phyloP scores from a whole-genome alignment of 2,797 vertebrate genomes.

The Potorous gilbertii region DNA sequence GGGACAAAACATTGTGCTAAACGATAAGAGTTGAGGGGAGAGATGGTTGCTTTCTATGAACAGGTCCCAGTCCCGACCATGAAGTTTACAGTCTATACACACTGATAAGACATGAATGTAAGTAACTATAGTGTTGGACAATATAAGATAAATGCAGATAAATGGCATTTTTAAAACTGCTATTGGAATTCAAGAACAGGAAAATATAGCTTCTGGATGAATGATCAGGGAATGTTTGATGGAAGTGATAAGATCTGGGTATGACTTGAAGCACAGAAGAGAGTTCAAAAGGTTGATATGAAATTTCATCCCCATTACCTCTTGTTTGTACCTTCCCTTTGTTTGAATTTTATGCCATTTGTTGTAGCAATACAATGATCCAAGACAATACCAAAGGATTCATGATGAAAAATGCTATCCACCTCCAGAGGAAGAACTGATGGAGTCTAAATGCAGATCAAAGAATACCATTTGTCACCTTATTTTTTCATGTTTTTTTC shows the following conservation, averaged over 20 bases:
- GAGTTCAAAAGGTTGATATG: background rate
- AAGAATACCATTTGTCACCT: background rate
- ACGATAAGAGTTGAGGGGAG: background rate
- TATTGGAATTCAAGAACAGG: background rate
- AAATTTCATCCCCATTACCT: background rate
- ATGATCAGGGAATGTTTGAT: background rate
- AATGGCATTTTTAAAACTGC: background rate
- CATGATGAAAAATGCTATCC: background rate
- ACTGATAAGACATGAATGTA: background rate
- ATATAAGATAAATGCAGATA: background rate
- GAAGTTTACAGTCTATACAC: background rate
- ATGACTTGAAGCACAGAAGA: background rate
- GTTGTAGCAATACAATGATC: background rate
- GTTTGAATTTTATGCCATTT: background rate
- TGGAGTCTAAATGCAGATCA: background rate
- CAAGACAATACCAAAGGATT: background rate
- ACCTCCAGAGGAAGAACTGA: background rate
- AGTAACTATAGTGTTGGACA: background rate
- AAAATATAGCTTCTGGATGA: background rate
- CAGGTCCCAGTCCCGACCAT: background rate
- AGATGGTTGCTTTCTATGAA: background rate
- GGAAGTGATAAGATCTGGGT: background rate
- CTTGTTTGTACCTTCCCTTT: background rate
- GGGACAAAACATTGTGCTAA: background rate
- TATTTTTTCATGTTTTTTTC: background rate